Evolutionary conservation across 2,113 vertebrate genomes (phyloP).

Genomic region (Myotis lucifugus): DNA sequence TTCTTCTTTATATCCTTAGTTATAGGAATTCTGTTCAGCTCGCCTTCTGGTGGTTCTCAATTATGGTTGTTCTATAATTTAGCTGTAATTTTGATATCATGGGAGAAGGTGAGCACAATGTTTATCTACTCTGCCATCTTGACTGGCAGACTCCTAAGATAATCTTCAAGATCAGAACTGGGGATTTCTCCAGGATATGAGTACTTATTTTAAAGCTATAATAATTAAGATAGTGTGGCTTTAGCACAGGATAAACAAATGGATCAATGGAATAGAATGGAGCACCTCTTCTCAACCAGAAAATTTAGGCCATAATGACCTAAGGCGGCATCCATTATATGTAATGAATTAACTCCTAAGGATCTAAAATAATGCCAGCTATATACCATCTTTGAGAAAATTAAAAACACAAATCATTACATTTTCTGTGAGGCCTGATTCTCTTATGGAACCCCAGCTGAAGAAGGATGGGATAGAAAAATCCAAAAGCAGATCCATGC

Average conservation of each 20-base stretch:
- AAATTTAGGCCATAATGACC: not conserved
- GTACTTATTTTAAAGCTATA: not conserved
- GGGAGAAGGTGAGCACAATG: not conserved
- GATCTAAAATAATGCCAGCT: not conserved
- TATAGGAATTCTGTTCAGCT: not conserved
- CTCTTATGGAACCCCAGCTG: not conserved
- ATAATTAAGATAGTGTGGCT: not conserved
- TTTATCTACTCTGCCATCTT: not conserved
- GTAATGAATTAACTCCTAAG: not conserved
- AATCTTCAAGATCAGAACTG: not conserved
- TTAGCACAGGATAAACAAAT: not conserved
- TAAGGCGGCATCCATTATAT: not conserved
- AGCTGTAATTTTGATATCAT: not conserved
- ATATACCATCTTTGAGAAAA: not conserved
- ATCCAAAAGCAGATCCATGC: not conserved
- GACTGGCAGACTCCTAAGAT: not conserved
- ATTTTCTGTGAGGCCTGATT: not conserved
- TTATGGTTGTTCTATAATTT: not conserved
- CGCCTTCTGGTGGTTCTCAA: not conserved
- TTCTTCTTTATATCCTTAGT: not conserved
- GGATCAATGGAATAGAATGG: not conserved
- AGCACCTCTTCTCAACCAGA: not conserved
- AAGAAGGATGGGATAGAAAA: not conserved
- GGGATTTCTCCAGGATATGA: not conserved
- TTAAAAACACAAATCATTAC: not conserved